Evolutionary conservation across 2,888 invertebrate species (phyloP).

Genomic region (Meliscaeva auricollis): DNA sequence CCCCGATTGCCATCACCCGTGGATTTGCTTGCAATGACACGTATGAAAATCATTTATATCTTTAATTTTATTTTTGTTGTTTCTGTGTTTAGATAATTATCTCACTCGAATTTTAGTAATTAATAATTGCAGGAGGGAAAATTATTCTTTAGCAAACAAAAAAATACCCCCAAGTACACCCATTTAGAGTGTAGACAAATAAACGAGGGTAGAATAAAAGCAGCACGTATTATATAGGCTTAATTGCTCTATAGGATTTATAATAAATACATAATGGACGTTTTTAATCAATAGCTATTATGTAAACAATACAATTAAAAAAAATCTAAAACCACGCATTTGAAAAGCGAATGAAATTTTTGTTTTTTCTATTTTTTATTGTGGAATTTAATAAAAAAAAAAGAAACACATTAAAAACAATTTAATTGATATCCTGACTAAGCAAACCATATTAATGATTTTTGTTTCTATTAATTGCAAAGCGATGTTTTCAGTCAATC

Average conservation of each 20-base stretch:
- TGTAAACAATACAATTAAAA: no score
- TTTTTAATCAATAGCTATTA: slow-evolving; percentile 5
- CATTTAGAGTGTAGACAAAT: neutral
- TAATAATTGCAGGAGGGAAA: slow-evolving; percentile 19
- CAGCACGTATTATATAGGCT: neutral
- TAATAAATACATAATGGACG: neutral
- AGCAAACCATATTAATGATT: neutral
- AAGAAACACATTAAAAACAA: neutral
- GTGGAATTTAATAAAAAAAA: no score
- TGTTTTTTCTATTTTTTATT: no score
- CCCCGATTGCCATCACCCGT: neutral
- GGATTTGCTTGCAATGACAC: slow-evolving; percentile 3
- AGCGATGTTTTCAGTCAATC: neutral
- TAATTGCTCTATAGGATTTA: neutral
- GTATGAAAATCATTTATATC: slow-evolving; percentile 26
- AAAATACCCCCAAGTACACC: neutral
- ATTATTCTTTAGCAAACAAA: neutral
- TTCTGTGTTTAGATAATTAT: slow-evolving; percentile 2
- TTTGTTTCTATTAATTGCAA: slow-evolving; percentile 20
- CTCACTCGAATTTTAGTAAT: slow-evolving; percentile 19
- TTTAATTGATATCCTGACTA: neutral
- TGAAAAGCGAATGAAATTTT: no score
- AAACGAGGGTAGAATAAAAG: neutral
- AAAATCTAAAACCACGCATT: no score
- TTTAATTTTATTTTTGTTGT: neutral